Percentiles rank a stretch among this genome's conserved stretches.
phyloP scores from a whole-genome alignment of 1,140 invertebrate genomes.

The Cephus cinctus region DNA sequence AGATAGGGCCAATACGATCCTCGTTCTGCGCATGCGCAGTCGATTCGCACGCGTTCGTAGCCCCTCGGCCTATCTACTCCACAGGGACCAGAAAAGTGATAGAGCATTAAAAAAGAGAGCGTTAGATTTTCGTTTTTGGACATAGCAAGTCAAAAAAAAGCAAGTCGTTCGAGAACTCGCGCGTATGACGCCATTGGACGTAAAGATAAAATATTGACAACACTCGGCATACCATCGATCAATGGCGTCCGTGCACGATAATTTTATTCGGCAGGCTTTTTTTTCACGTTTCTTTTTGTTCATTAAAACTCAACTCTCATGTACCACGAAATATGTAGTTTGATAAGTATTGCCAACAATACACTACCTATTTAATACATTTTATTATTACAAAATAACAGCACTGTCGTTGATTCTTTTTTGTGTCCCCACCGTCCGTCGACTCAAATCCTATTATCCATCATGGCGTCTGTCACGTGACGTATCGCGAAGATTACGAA shows the following conservation, averaged over 20 bases:
- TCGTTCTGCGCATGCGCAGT: too few species aligned
- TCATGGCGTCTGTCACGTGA: not conserved
- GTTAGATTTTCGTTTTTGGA: conserved; percentile 19
- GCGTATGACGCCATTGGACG: too few species aligned
- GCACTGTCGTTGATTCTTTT: conserved; percentile 18
- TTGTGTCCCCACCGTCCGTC: conserved; percentile 2
- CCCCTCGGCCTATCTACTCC: too few species aligned
- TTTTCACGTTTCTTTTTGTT: not conserved
- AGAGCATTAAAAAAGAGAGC: conserved; percentile 19
- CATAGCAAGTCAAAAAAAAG: too few species aligned
- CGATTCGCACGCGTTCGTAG: too few species aligned
- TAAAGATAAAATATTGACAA: too few species aligned
- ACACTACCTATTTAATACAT: conserved; percentile 55
- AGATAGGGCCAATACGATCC: too few species aligned
- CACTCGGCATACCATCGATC: too few species aligned
- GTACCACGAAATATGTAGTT: conserved; percentile 45
- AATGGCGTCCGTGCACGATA: too few species aligned
- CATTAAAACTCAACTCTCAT: conserved; percentile 43
- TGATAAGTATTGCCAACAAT: conserved; percentile 51
- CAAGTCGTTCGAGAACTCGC: too few species aligned
- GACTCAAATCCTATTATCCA: not conserved
- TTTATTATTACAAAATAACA: conserved; percentile 52
- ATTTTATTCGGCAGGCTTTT: too few species aligned
- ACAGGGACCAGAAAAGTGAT: conserved; percentile 48
- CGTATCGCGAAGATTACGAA: too few species aligned